Percentiles rank a stretch among this genome's conserved stretches.
These are phyloP conservation scores for Apantesis nais DNA, from an alignment of 2,888 invertebrate genomes.

Conservation along the genomic window DNA sequence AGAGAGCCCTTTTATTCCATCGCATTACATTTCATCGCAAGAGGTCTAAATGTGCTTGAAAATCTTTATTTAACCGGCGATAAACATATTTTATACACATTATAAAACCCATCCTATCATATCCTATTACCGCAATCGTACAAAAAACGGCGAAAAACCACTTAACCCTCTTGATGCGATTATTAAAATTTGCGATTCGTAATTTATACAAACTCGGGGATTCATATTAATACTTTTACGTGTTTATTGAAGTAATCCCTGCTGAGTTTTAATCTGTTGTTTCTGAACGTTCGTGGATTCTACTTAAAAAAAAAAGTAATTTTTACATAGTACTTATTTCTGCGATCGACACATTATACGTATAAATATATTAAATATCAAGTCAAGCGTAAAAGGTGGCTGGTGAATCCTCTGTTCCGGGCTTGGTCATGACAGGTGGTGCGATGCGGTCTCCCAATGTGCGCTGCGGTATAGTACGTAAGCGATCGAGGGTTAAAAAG, in stretches of 20 bases:
- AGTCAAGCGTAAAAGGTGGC: constrained; percentile 65
- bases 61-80: background rate
- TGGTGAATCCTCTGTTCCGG: constrained; percentile 50
- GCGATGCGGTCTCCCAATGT: constrained; percentile 41
- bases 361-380: constrained; percentile 60
- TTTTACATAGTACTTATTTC: background rate
- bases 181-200: constrained; percentile 29
- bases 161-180: constrained; percentile 25
- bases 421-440: constrained; percentile 55
- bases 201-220: constrained; percentile 7
- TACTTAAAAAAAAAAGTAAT: background rate
- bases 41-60: background rate
- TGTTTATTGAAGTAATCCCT: constrained; percentile 25
- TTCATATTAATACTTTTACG: constrained; percentile 23
- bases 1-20: background rate
- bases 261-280: background rate
- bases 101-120: background rate
- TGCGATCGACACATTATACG: constrained; percentile 14
- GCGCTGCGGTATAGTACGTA: constrained; percentile 35
- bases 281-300: background rate
- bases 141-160: constrained; percentile 12
- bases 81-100: background rate
- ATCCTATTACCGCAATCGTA: background rate
- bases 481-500: background rate
- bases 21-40: background rate